Evolutionary conservation across 2,113 vertebrate species (phyloP), one percentile per base, ranked within the genome.

Genomic region (Nycticryphes semicollaris): DNA sequence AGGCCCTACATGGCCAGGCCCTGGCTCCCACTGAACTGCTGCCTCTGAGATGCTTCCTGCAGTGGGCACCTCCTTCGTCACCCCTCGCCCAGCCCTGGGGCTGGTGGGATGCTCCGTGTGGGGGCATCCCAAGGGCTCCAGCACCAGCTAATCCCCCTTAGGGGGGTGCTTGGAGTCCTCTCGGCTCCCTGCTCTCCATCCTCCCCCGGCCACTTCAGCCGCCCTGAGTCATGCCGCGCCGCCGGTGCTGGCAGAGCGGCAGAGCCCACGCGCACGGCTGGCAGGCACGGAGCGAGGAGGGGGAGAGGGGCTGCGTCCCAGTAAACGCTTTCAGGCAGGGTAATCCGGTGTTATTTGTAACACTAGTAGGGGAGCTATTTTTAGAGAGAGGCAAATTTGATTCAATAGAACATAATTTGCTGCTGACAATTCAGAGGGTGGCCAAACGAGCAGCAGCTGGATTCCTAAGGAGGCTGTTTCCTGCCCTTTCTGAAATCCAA

Each of bases 321-420:
- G 66, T 13, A 41, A 68, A 82, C 0, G 41, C 84, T 77, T 45
- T 28, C 89, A 76, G 89, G 74, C 74, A 64, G 95, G 84, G 94
- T 23, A 73, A 84, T 41, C 89, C 45, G 3, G 24, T 53, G 81
- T 85, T 89, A 82, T 94, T 96, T 90, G 93, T 78, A 82, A 93
- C 28, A 27, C 93, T 92, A 43, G 83, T 35, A 92, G 60, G 81
- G 88, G 83, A 96, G 79, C 95, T 97, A 96, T 97, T 96, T 96
- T 92, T 97, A 96, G 96, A 21, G 14, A 48, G 86, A 94, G 86
- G 95, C 90, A 94, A 94, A 94, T 97, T 96, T 90, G 95, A 95
- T 96, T 96, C 95, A 96, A 97, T 93, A 96, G 80, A 63, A 63
- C 76, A 35, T 96, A 96, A 97, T 94, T 97, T 93, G 95, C 96